A percentile compares a stretch with the other conserved stretches of the same genome.
phyloP scores from a whole-genome alignment of 2,797 vertebrate genomes.

The Protosalanx chinensis region DNA sequence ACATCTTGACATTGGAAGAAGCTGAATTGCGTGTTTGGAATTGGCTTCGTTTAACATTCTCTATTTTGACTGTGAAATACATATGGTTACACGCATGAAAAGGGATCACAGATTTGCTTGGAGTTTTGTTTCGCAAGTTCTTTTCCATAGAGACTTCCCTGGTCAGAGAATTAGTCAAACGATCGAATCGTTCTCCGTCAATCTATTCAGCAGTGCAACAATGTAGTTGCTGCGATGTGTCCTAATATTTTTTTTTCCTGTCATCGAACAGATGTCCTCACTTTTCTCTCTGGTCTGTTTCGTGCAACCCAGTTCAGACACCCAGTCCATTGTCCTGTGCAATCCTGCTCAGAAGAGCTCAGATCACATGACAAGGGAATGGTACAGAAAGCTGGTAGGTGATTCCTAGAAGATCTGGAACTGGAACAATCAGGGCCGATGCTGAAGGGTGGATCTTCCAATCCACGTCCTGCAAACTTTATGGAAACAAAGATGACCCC shows the following conservation, averaged over 20 bases:
- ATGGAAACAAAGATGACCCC: neutral
- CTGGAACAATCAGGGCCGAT: neutral
- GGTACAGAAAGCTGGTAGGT: neutral
- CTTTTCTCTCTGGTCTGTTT: neutral
- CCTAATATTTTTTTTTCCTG: neutral
- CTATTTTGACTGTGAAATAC: neutral
- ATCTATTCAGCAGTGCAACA: neutral
- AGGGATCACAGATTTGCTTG: neutral
- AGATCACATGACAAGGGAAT: neutral
- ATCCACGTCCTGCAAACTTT: neutral
- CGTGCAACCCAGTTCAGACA: neutral
- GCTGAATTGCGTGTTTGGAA: neutral
- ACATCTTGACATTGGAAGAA: neutral
- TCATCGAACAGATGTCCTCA: neutral
- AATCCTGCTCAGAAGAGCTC: neutral
- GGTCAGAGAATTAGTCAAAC: neutral
- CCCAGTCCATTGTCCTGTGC: constrained; percentile 2
- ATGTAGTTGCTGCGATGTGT: neutral
- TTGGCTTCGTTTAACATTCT: neutral
- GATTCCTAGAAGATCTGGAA: constrained; percentile 10
- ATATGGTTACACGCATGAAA: neutral
- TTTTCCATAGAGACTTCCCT: neutral
- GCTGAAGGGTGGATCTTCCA: too few relatives aligned
- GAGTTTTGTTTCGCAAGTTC: neutral
- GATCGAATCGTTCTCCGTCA: neutral